Evolutionary conservation across 1,140 invertebrate species (phyloP).

Genomic region (Drosophila yakuba): DNA sequence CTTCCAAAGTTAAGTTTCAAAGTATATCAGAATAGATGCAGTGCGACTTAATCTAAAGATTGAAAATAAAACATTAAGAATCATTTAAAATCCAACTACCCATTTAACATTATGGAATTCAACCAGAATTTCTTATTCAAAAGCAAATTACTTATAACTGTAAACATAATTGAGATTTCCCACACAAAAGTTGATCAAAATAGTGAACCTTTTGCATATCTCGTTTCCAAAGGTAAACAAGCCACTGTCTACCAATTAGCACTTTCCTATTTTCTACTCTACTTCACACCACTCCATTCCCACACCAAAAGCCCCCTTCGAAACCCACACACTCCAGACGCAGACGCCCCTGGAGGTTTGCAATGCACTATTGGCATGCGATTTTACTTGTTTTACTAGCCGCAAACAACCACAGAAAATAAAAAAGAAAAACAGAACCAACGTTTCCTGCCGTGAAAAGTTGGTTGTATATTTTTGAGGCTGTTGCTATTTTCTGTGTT

Average conservation of each 20-base stretch:
- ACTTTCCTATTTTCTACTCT: conserved; percentile 20
- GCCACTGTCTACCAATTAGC: conserved; percentile 20
- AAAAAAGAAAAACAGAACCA: conserved; percentile 32
- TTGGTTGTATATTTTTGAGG: conserved; percentile 26
- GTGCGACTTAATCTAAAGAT: too few species aligned
- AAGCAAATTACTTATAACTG: background rate
- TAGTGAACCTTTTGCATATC: conserved; percentile 5
- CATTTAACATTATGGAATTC: too few species aligned
- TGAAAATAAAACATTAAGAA: too few species aligned
- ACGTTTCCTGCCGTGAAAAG: conserved; percentile 73
- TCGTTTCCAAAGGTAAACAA: conserved; percentile 23
- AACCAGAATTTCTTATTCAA: too few species aligned
- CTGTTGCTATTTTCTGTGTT: conserved; percentile 32
- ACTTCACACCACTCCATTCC: background rate
- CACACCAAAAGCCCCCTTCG: background rate
- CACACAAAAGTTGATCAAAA: background rate
- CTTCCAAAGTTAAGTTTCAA: background rate
- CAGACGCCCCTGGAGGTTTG: conserved; percentile 44
- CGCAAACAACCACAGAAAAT: conserved; percentile 40
- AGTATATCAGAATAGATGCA: background rate
- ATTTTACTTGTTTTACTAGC: conserved; percentile 79
- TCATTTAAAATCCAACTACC: too few species aligned
- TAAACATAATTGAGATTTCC: background rate
- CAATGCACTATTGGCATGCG: conserved; percentile 78
- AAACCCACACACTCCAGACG: conserved; percentile 19